These are phyloP conservation scores for Drosophila mojavensis DNA, from an alignment of 1,140 invertebrate genomes.

Conservation along the genomic window DNA sequence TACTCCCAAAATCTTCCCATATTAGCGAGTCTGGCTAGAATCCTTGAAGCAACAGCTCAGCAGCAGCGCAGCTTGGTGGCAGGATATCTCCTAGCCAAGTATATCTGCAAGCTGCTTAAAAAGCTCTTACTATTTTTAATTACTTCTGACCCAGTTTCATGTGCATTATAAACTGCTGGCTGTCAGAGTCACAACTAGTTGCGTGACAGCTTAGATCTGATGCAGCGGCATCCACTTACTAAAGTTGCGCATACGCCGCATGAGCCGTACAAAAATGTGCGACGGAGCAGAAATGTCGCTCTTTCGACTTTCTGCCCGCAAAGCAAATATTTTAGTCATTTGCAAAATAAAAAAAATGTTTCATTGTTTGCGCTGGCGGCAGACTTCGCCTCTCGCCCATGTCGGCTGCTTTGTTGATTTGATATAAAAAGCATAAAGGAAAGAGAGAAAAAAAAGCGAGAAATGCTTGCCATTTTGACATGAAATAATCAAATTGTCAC, in stretches of 20 bases:
- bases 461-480: slow-evolving; percentile 65
- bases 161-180: slow-evolving; percentile 30
- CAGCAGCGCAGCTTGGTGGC: no score
- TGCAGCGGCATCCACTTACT: slow-evolving; percentile 28
- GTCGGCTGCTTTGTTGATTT: slow-evolving; percentile 58
- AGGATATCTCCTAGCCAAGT: no score
- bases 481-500: slow-evolving; percentile 77
- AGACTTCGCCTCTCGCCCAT: neutral
- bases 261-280: slow-evolving; percentile 20
- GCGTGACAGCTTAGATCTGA: slow-evolving; percentile 14
- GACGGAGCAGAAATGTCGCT: slow-evolving; percentile 43
- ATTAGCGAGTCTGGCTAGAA: no score
- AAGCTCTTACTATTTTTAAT: neutral
- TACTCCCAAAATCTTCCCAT: no score
- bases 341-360: slow-evolving; percentile 25
- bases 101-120: no score
- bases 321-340: slow-evolving; percentile 67
- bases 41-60: no score
- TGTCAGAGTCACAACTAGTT: slow-evolving; percentile 6
- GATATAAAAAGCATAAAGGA: slow-evolving; percentile 75
- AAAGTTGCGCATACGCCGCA: slow-evolving; percentile 61
- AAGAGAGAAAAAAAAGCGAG: slow-evolving; percentile 2
- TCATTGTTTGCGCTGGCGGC: slow-evolving; percentile 14
- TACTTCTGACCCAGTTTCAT: slow-evolving; percentile 7
- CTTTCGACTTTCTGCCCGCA: slow-evolving; percentile 45